Percentiles rank a stretch among this genome's conserved stretches.
These are phyloP conservation scores for Atherinomorus stipes DNA, from an alignment of 2,113 vertebrate genomes.

Conservation along the genomic window DNA sequence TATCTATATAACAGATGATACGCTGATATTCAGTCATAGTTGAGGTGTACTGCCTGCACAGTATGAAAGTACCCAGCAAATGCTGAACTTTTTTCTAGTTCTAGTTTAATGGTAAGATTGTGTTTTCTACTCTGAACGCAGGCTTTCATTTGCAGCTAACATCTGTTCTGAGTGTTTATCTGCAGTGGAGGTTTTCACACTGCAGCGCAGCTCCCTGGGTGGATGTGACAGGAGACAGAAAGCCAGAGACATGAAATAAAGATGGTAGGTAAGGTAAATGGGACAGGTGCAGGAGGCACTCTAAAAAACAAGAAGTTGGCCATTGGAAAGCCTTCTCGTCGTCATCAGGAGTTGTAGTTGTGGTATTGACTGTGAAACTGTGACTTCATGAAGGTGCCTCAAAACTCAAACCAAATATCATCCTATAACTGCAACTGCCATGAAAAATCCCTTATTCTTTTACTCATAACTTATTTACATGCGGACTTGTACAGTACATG, in stretches of 20 bases:
- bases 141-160: constrained; percentile 14
- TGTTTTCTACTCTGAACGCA: constrained; percentile 2
- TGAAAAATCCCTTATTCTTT: not conserved
- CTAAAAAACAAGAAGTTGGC: too few species aligned
- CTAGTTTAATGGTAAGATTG: constrained; percentile 11
- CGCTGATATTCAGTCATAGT: constrained; percentile 27
- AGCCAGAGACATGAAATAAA: not conserved
- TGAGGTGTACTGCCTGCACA: constrained; percentile 1
- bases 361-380: not conserved
- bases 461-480: not conserved
- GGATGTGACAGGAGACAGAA: not conserved
- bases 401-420: too few species aligned
- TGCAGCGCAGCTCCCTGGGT: not conserved
- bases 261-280: not conserved
- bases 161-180: constrained; percentile 16
- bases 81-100: constrained; percentile 21
- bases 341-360: not conserved
- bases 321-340: constrained; percentile 8
- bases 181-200: constrained; percentile 10
- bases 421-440: not conserved
- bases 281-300: not conserved
- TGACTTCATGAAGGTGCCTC: not conserved
- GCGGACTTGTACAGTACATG: too few species aligned
- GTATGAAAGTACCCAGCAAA: constrained; percentile 5
- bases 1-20: constrained; percentile 11